phyloP scores from a whole-genome alignment of 2,888 invertebrate genomes.

The Macrophya annulata region DNA sequence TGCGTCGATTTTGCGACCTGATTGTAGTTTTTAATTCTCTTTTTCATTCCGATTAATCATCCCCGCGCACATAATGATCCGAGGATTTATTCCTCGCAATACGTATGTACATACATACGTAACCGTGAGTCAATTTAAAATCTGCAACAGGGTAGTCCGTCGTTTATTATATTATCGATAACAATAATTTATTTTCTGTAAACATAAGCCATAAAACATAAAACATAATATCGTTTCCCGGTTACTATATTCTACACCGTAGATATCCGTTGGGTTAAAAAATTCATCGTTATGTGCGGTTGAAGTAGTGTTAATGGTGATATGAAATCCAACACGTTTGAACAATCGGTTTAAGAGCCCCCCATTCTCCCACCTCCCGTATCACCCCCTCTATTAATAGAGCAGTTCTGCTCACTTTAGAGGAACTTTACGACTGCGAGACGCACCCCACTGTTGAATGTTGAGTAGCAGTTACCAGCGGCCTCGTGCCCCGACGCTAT shows the following conservation, averaged over 20 bases:
- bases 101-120: too few relatives aligned
- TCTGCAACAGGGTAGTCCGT: constrained; percentile 1
- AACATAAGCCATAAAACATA: neutral
- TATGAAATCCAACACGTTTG: constrained; percentile 63
- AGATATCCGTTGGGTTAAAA: neutral
- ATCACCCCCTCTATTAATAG: constrained; percentile 64
- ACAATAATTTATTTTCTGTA: neutral
- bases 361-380: neutral
- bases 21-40: constrained; percentile 47
- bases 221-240: constrained; percentile 3
- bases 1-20: neutral
- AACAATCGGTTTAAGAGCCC: constrained; percentile 69
- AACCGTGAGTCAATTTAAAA: constrained; percentile 24
- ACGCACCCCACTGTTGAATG: constrained; percentile 67
- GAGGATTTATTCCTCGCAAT: constrained; percentile 30
- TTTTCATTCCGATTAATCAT: constrained; percentile 25
- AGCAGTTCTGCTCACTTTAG: constrained; percentile 69
- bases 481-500: constrained; percentile 24
- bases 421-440: constrained; percentile 70
- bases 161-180: neutral
- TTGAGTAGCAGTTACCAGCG: constrained; percentile 62
- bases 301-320: constrained; percentile 20
- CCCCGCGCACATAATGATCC: constrained; percentile 44
- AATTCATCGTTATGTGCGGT: neutral
- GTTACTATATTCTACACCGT: neutral